A percentile compares a stretch with the other conserved stretches of the same genome.
phyloP scores from a whole-genome alignment of 2,113 vertebrate species.

The Amazona guildingii region DNA sequence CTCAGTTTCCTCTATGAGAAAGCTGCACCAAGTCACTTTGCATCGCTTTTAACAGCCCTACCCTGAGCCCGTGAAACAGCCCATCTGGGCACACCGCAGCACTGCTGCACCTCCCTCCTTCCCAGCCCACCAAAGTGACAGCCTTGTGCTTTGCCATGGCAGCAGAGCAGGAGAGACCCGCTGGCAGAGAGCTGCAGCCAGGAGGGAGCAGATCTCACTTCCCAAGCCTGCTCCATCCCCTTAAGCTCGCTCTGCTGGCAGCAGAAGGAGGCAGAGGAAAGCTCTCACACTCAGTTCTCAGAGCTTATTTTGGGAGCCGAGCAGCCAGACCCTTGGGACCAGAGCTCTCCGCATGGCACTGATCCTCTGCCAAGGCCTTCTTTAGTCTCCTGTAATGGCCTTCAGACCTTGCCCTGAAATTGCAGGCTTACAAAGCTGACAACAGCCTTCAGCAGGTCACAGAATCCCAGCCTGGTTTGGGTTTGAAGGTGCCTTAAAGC shows the following conservation, averaged over 20 bases:
- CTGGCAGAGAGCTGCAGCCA: not conserved
- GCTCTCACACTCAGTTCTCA: not conserved
- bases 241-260: not conserved
- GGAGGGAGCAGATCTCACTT: not conserved
- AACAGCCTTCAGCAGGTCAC: not conserved
- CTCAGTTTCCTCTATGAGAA: not conserved
- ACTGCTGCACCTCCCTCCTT: not conserved
- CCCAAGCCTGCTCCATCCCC: not conserved
- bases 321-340: not conserved
- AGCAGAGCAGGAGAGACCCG: not conserved
- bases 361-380: not conserved
- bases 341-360: not conserved
- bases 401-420: not conserved
- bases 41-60: not conserved
- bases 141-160: not conserved
- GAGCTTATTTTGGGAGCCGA: constrained; percentile 2
- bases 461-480: not conserved
- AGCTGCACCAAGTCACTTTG: not conserved
- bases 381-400: not conserved
- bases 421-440: not conserved
- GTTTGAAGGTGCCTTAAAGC: not conserved
- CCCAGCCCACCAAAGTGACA: not conserved
- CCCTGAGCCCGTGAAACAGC: not conserved
- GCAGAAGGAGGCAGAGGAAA: not conserved
- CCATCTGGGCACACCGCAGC: not conserved